Evolutionary conservation across 1,140 invertebrate genomes (phyloP).

Genomic region (Dolichoris vasculosae): DNA sequence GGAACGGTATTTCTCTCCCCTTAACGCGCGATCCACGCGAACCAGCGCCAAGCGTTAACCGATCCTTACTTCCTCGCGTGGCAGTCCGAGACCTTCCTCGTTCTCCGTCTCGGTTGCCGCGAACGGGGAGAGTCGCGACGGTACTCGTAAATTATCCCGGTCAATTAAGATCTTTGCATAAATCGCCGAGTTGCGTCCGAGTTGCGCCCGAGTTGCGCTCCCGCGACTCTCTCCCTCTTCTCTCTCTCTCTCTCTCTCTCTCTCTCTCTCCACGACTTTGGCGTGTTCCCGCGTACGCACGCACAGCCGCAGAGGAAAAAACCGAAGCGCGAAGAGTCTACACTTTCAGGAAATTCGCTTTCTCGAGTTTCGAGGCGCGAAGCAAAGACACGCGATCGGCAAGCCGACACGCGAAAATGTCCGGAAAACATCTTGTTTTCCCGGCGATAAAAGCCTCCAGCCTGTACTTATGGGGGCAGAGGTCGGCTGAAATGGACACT

Average conservation of each 20-base stretch:
- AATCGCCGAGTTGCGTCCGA: conserved; percentile 16
- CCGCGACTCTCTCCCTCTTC: neutral
- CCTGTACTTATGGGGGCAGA: neutral
- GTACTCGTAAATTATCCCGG: conserved; percentile 44
- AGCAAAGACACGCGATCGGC: conserved; percentile 30
- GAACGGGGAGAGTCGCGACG: neutral
- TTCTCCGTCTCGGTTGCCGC: neutral
- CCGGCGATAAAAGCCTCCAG: neutral
- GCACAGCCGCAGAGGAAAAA: neutral
- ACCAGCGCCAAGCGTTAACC: conserved; percentile 28
- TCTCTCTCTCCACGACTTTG: neutral
- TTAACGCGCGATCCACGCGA: conserved; percentile 21
- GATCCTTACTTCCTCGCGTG: conserved; percentile 42
- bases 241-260: neutral
- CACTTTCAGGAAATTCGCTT: conserved; percentile 35
- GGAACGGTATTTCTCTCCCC: conserved; percentile 66
- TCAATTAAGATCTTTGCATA: conserved; percentile 52
- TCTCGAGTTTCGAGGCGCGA: neutral
- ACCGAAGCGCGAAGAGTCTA: neutral
- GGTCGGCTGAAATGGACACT: neutral
- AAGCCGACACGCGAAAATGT: conserved; percentile 14
- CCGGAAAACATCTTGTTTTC: conserved; percentile 18
- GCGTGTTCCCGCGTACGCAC: neutral
- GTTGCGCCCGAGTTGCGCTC: neutral
- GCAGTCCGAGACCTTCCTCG: neutral